Evolutionary conservation across 2,888 invertebrate genomes (phyloP), one percentile per base, ranked within the genome.

Genomic region (Parnassius orleans): DNA sequence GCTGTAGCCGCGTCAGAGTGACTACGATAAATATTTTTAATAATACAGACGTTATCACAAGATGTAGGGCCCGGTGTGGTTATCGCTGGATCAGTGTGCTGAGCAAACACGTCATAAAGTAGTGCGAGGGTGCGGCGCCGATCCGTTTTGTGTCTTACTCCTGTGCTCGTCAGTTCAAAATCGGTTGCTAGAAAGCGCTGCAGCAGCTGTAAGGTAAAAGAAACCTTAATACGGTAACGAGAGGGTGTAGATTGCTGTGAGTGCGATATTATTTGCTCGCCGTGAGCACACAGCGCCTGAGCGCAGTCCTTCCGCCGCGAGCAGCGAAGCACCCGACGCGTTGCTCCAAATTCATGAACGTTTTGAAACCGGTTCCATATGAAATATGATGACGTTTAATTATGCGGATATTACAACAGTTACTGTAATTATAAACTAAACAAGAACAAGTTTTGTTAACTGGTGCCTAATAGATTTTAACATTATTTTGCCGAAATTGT

Each of bases 41-140:
- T 69, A 74, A 72, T 72, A 76, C 67, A 67, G 66, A 66, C 71
- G 74, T 75, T 77, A 77, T 77, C 76, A 71, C 66, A 57, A 68
- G 69, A 71, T 68, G 71, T 71, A 69, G 72, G 72, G 72, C 72
- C 69, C 70, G 70, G 70, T 59, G 68, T 66, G 70, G 74, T 75
- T 78, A 77, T 77, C 77, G 70, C 68, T 64, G 68, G 68, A 73
- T 72, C 73, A 68, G 71, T 69, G 70, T 69, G 74, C 67, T 69
- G 70, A 74, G 71, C 73, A 78, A 77, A 77, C 76, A 76, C 60
- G 60, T 71, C 72, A 68, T 72, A 68, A 69, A 71, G 58, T 60
- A 63, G 65, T 59, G 61, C 65, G 63, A 57, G 64, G 61, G 33
- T 65, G 50, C 55, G 12, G 48, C 44, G 54, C 54, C 56, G 60